These are phyloP conservation scores for Sebastes taczanowskii DNA, from an alignment of 2,797 vertebrate genomes.

Conservation along the genomic window DNA sequence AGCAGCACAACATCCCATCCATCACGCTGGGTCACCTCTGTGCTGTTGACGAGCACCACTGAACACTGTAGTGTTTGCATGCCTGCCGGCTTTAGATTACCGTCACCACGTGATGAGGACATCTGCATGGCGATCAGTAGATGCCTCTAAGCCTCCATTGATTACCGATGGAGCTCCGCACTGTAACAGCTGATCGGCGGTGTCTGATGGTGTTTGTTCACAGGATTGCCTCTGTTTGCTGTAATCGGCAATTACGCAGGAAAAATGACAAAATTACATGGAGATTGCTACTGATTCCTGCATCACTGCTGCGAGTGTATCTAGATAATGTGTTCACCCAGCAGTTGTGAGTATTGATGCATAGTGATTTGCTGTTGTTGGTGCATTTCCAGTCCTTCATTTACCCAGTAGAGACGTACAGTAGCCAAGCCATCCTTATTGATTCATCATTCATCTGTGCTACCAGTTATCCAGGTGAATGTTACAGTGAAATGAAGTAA, in stretches of 20 bases:
- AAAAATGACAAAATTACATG: slow-evolving; percentile 22
- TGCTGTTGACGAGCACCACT: slow-evolving; percentile 3
- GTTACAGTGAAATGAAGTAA: background rate
- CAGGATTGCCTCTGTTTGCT: slow-evolving; percentile 37
- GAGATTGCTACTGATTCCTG: slow-evolving; percentile 25
- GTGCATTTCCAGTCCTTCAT: background rate
- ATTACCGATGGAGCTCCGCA: slow-evolving; percentile 55
- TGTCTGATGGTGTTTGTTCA: slow-evolving; percentile 54
- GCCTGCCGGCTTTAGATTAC: slow-evolving; percentile 16
- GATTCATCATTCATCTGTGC: background rate
- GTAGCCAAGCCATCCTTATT: background rate
- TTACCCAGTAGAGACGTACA: background rate
- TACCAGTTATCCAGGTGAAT: background rate
- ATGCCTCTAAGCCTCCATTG: slow-evolving; percentile 61
- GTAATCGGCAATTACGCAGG: slow-evolving; percentile 47
- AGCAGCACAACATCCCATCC: background rate
- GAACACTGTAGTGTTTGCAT: slow-evolving; percentile 9
- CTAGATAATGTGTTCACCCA: slow-evolving; percentile 7
- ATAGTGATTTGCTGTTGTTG: background rate
- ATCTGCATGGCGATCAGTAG: slow-evolving; percentile 48
- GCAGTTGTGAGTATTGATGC: slow-evolving; percentile 16
- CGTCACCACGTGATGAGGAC: slow-evolving; percentile 32
- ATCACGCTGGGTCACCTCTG: slow-evolving; percentile 23
- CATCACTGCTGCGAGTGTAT: slow-evolving; percentile 1
- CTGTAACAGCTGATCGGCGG: slow-evolving; percentile 28